Base-by-base conservation (phyloP, 2,797 vertebrate genomes). In the Petrocephalus schoutedeni region DNA sequence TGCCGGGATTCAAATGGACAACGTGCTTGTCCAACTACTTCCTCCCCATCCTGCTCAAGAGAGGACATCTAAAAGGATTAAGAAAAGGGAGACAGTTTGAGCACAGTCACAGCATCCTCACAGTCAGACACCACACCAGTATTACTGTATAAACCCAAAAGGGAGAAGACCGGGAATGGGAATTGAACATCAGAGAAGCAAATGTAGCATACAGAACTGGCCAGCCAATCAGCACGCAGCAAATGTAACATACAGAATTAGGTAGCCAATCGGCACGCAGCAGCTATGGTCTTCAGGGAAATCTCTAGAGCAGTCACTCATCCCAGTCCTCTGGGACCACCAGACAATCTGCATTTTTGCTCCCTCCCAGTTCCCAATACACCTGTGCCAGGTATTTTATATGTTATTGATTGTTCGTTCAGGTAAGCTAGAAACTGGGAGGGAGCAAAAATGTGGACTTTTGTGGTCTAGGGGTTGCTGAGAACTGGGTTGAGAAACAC, bases 1-100 rank as follows among this genome's bases (percentile, higher is more conserved):
- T 99, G 98, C 87, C 96, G 96, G 0, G 97, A 96, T 41, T 99
- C 98, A 0, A 98, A 99, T 87, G 98, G 98, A 87, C 98, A 98
- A 0, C 97, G 96, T 0, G 97, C 98, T 90, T 98, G 97, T 21
- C 98, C 98, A 1, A 97, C 96, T 91, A 98, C 92, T 89, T 99
- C 98, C 87, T 97, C 97, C 0, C 97, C 97, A n/a, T 97, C 97
- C 94, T 97, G 97, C 85, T 96, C 95, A 94, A 98, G 94, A 0
- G 95, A 96, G 14, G 95, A 94, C 94, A 97, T 96, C 97, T 98
- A 90, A 54, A 86, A 89, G 82, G 19, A 83, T 1, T 45, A 21
- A 74, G 67, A 12, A 77, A 21, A 86, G 21, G 56, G 21, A n/a
- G 1, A 64, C 1, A 83, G 80, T 41, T n/a, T 41, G 16, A 4